Conservation (phyloP, 2,888 invertebrate genomes). For the Hymenopus coronatus region DNA sequence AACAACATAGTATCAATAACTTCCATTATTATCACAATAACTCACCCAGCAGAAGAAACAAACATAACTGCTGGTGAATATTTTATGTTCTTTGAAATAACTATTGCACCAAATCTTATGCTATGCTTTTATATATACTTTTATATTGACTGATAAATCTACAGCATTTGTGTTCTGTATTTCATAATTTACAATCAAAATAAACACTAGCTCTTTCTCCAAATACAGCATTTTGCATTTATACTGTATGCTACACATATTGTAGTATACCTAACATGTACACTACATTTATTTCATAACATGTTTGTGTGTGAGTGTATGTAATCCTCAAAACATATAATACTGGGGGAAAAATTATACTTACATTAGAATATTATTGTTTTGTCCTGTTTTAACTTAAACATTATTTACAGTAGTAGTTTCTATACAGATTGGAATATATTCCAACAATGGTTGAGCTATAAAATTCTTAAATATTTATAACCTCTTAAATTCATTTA, state of each 20-base stretch:
- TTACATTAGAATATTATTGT: not conserved
- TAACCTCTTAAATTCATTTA: not conserved
- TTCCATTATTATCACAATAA: constrained; percentile 1
- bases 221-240: not conserved
- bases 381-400: not conserved
- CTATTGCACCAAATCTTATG: not conserved
- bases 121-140: not conserved
- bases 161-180: not conserved
- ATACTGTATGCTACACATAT: not conserved
- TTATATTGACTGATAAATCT: not conserved
- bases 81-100: constrained; percentile 4
- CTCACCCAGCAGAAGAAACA: constrained; percentile 1
- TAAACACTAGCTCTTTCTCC: constrained; percentile 1
- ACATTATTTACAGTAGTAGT: constrained; percentile 5
- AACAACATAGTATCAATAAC: not conserved
- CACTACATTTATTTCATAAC: not conserved
- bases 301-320: not conserved
- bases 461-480: constrained; percentile 10
- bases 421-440: constrained; percentile 1
- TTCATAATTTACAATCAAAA: not conserved
- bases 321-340: not conserved
- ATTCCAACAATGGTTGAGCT: constrained; percentile 12
- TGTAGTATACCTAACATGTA: not conserved
- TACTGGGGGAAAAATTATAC: not conserved
- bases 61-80: not conserved